A percentile compares a stretch with the other conserved stretches of the same genome.
These are phyloP conservation scores for Buathra laborator DNA, from an alignment of 2,888 invertebrate species.

Conservation along the genomic window DNA sequence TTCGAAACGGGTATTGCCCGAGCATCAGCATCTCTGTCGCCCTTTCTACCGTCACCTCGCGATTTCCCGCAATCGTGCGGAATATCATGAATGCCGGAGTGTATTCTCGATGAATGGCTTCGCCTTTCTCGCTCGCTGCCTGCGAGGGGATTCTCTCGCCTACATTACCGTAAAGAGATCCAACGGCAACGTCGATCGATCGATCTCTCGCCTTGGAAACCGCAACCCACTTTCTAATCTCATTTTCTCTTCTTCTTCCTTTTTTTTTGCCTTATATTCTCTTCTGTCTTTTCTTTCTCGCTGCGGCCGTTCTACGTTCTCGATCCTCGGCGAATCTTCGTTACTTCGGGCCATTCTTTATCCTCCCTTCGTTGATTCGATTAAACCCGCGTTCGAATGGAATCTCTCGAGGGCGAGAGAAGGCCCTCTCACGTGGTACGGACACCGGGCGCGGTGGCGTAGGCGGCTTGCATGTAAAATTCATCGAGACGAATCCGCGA, in stretches of 20 bases:
- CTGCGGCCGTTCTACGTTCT: constrained; percentile 15
- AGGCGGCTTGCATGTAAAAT: constrained; percentile 74
- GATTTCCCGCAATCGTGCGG: constrained; percentile 78
- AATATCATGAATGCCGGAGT: constrained; percentile 82
- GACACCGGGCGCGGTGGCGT: not conserved
- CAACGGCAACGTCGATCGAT: constrained; percentile 40
- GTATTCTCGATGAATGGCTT: constrained; percentile 78
- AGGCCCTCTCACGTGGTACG: not conserved
- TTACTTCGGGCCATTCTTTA: constrained; percentile 50
- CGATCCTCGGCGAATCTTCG: constrained; percentile 38
- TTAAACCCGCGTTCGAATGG: constrained; percentile 52
- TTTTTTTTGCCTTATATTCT: constrained; percentile 15
- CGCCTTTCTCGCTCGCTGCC: constrained; percentile 34
- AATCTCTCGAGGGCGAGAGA: constrained; percentile 43
- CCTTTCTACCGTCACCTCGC: constrained; percentile 53
- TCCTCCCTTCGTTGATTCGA: constrained; percentile 59
- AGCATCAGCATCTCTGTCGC: constrained; percentile 52
- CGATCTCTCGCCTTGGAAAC: constrained; percentile 55
- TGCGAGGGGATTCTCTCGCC: not conserved
- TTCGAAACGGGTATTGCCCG: constrained; percentile 45
- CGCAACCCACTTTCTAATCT: constrained; percentile 42
- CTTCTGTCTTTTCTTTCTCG: constrained; percentile 23
- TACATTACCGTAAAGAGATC: constrained; percentile 50
- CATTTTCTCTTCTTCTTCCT: not conserved
- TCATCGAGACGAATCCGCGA: constrained; percentile 75